Base-by-base conservation (phyloP, 2,113 vertebrate species). In the Channa argus region DNA sequence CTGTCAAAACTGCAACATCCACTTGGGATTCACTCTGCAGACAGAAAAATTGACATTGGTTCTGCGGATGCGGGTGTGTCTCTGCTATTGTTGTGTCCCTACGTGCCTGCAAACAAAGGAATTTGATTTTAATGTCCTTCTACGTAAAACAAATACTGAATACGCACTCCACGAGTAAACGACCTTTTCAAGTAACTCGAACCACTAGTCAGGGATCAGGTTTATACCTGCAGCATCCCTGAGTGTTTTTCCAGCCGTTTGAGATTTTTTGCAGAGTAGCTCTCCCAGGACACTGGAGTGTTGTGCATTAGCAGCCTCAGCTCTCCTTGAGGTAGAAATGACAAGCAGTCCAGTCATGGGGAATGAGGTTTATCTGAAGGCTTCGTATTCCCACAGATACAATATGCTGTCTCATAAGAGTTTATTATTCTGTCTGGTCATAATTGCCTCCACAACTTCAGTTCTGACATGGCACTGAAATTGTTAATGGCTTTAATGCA, bases 301-400 rank as follows among this genome's bases (percentile, higher is more conserved):
- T 75, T 87, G 81, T 91, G 85, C 91, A 87, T 89, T 92, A 87
- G 86, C 85, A 88, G 80, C 82, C 67, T 60, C 44, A 10, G 51
- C 50, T 83, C 71, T 88, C 73, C 72, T 69, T 78, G 63, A 88
- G 66, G 68, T 60, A 67, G 75, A 84, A 81, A 77, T 75, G 71
- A 84, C 86, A 79, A 41, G 60, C 63, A 10, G 75, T 63, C 73
- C 52, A 73, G 83, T 77, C 78, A 80, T 61, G 78, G 68, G 52
- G 62, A 83, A 71, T 62, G 75, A 69, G 79, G 88, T 61, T 44
- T 70, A 54, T 83, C 58, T 66, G 74, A 77, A 39, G 65, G 60
- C 60, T 79, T 84, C 61, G 52, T 14, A 67, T 66, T 84, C 82
- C 47, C 49, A 71, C 55, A 72, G 47, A 73, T 38, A 66, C 71